Evolutionary conservation across 2,888 invertebrate species (phyloP).

Genomic region (Chrysolina oricalcia): DNA sequence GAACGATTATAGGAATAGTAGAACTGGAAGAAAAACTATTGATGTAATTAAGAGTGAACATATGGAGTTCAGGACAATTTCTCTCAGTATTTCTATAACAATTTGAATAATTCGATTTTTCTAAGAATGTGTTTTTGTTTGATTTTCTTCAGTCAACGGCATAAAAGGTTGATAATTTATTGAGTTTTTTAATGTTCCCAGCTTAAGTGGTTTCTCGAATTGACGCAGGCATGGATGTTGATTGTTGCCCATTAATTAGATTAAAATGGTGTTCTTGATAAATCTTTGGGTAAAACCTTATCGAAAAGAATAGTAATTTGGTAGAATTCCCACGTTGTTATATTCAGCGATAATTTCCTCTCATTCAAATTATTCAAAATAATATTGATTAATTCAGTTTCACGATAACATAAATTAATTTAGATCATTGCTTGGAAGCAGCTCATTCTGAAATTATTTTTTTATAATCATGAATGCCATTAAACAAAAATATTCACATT

Average conservation of each 20-base stretch:
- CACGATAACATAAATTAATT: not conserved
- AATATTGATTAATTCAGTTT: not conserved
- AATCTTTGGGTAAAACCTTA: not conserved
- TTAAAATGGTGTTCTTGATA: not conserved
- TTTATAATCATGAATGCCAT: not conserved
- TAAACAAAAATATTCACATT: too few species aligned
- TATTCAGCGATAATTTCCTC: not conserved
- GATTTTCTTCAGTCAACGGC: too few species aligned
- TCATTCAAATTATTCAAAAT: not conserved
- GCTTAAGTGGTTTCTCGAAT: too few species aligned
- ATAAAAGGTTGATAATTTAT: too few species aligned
- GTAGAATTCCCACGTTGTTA: not conserved
- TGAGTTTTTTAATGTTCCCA: too few species aligned
- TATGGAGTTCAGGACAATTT: too few species aligned
- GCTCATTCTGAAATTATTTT: not conserved
- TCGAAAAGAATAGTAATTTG: not conserved
- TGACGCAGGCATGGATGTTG: not conserved
- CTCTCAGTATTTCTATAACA: too few species aligned
- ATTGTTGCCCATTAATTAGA: not conserved
- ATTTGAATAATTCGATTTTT: too few species aligned
- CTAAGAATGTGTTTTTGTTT: too few species aligned
- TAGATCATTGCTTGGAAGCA: not conserved
- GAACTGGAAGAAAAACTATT: too few species aligned
- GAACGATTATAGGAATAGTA: too few species aligned
- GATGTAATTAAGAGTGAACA: too few species aligned